Conservation (phyloP, 1,140 invertebrate genomes). For the Drosophila athabasca region DNA sequence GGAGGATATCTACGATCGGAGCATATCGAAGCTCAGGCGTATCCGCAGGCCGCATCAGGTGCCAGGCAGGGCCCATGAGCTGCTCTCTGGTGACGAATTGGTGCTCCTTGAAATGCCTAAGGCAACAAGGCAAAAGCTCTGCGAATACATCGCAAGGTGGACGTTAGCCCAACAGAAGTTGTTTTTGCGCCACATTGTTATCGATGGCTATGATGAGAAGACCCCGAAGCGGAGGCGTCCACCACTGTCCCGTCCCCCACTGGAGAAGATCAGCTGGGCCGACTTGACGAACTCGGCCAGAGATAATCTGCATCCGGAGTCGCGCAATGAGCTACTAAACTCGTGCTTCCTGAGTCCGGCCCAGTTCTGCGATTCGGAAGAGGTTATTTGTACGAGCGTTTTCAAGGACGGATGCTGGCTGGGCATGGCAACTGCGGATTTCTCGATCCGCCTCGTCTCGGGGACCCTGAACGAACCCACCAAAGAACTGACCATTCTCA, state of each 20-base stretch:
- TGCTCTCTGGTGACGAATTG: constrained; percentile 27
- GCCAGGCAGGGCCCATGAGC: constrained; percentile 28
- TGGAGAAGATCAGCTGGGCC: constrained; percentile 34
- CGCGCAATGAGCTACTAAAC: too few relatives aligned
- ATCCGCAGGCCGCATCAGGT: constrained; percentile 22
- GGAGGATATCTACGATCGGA: constrained; percentile 31
- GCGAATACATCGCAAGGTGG: constrained; percentile 9
- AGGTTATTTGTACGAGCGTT: too few relatives aligned
- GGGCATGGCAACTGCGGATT: too few relatives aligned
- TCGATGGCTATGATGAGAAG: neutral
- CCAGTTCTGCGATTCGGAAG: too few relatives aligned
- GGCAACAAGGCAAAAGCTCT: neutral
- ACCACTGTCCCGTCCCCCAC: neutral
- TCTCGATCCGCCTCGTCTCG: too few relatives aligned
- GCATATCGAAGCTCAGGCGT: constrained; percentile 37
- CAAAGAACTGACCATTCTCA: constrained; percentile 3
- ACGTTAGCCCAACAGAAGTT: neutral
- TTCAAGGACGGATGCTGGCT: too few relatives aligned
- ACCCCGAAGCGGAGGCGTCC: constrained; percentile 4
- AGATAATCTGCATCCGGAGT: neutral
- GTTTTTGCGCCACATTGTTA: constrained; percentile 27
- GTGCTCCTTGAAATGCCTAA: constrained; percentile 26
- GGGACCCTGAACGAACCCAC: neutral
- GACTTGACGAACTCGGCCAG: neutral
- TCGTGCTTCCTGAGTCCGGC: too few relatives aligned